These are phyloP conservation scores for Sphenopsis melanotis DNA, from an alignment of 2,797 vertebrate genomes.

Conservation along the genomic window DNA sequence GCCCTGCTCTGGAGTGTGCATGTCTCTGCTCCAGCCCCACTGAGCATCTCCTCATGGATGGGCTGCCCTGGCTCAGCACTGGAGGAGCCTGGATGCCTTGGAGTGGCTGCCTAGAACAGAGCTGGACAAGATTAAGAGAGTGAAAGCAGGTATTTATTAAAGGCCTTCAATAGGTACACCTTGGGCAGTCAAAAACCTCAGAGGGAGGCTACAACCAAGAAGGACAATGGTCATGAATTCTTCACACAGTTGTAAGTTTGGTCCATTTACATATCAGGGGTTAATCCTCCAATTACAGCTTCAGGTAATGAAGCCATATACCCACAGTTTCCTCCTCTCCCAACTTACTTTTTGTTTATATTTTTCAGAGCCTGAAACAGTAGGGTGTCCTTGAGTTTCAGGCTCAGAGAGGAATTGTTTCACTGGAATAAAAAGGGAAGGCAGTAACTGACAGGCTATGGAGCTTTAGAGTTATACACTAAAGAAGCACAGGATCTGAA, in stretches of 20 bases:
- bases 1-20: not conserved
- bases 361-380: not conserved
- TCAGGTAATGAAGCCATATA: not conserved
- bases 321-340: not conserved
- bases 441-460: not conserved
- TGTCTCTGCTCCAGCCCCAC: not conserved
- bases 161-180: not conserved
- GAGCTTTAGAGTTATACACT: not conserved
- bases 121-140: not conserved
- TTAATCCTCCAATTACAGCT: not conserved
- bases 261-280: not conserved
- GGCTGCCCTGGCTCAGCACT: not conserved
- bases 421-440: not conserved
- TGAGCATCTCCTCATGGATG: not conserved
- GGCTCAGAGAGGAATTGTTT: not conserved
- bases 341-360: not conserved
- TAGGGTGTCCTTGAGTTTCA: not conserved
- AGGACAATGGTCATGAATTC: fast-evolving
- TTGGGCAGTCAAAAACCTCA: not conserved
- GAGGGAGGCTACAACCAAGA: not conserved
- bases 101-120: not conserved
- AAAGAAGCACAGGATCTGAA: not conserved
- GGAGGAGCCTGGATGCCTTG: too few relatives aligned
- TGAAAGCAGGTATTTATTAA: not conserved
- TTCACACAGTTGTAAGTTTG: not conserved